Conservation (phyloP, 1,140 invertebrate genomes). For the Wiebesia pumilae region DNA sequence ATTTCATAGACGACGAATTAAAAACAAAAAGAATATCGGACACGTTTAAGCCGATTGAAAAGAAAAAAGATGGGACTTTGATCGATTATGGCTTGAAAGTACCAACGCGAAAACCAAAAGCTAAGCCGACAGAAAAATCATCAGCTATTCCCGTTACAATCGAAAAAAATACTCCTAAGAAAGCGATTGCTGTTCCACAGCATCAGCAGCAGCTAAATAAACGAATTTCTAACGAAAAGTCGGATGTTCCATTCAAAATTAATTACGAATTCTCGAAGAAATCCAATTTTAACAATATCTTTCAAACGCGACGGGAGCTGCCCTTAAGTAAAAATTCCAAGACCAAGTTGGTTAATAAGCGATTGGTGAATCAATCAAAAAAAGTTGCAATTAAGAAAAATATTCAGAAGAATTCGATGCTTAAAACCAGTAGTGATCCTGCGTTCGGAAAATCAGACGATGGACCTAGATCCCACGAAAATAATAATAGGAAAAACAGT, state of each 20-base stretch:
- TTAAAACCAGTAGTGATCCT: not conserved
- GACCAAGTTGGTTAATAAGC: not conserved
- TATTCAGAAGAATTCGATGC: not conserved
- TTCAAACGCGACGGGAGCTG: not conserved
- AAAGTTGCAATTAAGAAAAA: not conserved
- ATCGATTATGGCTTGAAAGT: constrained; percentile 60
- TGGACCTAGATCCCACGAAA: not conserved
- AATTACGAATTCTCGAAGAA: not conserved
- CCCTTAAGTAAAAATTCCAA: not conserved
- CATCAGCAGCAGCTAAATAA: not conserved
- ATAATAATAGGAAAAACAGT: not conserved
- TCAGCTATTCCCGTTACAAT: not conserved
- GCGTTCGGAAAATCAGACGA: not conserved
- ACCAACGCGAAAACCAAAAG: constrained; percentile 51
- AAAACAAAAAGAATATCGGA: constrained; percentile 6
- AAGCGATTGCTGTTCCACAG: not conserved
- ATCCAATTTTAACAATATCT: not conserved
- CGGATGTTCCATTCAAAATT: not conserved
- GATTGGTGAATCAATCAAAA: not conserved
- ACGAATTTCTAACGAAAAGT: not conserved
- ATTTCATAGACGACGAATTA: not conserved
- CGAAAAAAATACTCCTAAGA: not conserved
- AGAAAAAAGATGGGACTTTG: constrained; percentile 57
- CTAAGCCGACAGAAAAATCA: not conserved
- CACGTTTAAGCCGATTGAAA: constrained; percentile 58